phyloP scores from a whole-genome alignment of 2,113 vertebrate species.

The Podarcis raffonei region DNA sequence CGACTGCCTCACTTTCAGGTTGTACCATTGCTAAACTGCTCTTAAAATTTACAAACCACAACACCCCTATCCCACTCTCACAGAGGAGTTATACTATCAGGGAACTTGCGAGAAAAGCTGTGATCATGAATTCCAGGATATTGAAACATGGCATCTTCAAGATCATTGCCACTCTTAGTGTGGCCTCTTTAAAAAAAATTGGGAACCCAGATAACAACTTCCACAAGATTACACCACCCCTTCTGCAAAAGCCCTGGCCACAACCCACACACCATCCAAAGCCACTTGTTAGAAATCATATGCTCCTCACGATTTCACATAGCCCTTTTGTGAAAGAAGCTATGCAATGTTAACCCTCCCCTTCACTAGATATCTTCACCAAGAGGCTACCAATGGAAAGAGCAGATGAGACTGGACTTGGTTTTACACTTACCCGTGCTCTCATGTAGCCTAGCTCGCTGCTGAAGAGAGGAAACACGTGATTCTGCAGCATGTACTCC shows the following conservation, averaged over 20 bases:
- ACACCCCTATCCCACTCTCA: neutral
- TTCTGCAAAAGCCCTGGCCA: neutral
- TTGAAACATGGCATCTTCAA: neutral
- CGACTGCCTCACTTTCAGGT: neutral
- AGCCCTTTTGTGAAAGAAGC: neutral
- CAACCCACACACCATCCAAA: neutral
- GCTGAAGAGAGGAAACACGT: slow-evolving; percentile 96
- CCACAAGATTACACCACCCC: neutral
- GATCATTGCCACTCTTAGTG: too few species aligned
- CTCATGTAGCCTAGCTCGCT: slow-evolving; percentile 97
- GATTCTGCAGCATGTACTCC: slow-evolving; percentile 98
- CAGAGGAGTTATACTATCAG: neutral
- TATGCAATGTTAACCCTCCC: too few species aligned
- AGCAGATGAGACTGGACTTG: neutral
- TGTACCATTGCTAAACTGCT: neutral
- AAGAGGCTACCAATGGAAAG: neutral
- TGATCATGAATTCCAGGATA: neutral
- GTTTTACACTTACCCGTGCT: slow-evolving; percentile 86
- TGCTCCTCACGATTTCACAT: neutral
- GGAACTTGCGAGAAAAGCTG: neutral
- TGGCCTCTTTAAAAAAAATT: too few species aligned
- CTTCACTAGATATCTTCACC: neutral
- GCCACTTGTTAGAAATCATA: neutral
- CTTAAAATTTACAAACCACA: neutral
- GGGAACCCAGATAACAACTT: too few species aligned